A percentile compares a stretch with the other conserved stretches of the same genome.
Conservation (phyloP, 2,888 invertebrate species). For the Lasioglossum morio region DNA sequence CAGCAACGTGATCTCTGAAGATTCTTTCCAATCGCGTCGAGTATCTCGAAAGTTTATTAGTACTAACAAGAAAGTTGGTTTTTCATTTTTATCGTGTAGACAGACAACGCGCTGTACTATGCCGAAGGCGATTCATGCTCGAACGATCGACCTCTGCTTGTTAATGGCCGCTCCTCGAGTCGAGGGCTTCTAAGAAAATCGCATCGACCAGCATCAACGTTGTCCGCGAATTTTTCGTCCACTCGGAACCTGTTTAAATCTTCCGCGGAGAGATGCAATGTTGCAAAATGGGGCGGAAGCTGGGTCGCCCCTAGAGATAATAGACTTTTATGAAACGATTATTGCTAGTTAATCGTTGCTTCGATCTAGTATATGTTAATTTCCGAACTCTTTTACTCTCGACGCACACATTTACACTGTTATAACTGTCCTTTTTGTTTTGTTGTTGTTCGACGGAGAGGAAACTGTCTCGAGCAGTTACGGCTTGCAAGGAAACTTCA, state of each 20-base stretch:
- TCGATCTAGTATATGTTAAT: neutral
- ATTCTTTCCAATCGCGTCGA: too few relatives aligned
- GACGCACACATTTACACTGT: neutral
- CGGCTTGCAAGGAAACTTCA: neutral
- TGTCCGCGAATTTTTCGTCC: neutral
- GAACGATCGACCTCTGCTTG: slow-evolving; percentile 16
- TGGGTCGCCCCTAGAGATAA: neutral
- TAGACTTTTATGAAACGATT: neutral
- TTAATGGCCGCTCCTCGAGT: neutral
- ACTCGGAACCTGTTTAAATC: slow-evolving; percentile 15
- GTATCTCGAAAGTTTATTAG: too few relatives aligned
- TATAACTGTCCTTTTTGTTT: neutral
- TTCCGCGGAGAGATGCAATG: neutral
- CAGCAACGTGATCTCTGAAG: too few relatives aligned
- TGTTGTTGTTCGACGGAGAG: neutral
- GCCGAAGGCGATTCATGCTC: slow-evolving; percentile 23
- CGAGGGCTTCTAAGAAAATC: slow-evolving; percentile 5
- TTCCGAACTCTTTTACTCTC: neutral
- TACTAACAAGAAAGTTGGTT: neutral
- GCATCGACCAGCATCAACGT: slow-evolving; percentile 2
- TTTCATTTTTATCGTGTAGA: neutral
- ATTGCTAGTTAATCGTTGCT: neutral
- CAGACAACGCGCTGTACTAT: neutral
- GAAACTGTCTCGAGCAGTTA: neutral
- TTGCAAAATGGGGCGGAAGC: neutral